These are phyloP conservation scores for Homalodisca vitripennis DNA, from an alignment of 1,140 invertebrate genomes.

Conservation along the genomic window DNA sequence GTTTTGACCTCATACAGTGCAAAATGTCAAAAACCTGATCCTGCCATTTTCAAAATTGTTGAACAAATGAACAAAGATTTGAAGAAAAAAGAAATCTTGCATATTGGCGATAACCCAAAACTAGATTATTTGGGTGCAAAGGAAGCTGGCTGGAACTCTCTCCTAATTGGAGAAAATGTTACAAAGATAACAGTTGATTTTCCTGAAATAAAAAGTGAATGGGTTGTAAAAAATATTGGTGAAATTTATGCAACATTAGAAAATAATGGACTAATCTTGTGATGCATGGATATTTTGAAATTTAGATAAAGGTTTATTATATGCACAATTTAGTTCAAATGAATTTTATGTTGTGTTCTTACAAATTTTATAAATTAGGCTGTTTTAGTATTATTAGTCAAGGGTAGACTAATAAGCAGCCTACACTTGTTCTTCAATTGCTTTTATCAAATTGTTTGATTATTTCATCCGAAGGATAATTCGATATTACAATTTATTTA, in stretches of 20 bases:
- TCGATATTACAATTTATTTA: too few species aligned
- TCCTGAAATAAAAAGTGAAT: slow-evolving; percentile 30
- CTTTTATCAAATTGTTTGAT: too few species aligned
- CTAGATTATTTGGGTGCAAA: slow-evolving; percentile 78
- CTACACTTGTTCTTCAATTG: too few species aligned
- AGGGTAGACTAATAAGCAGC: too few species aligned
- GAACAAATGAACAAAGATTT: slow-evolving; percentile 58
- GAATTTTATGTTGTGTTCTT: too few species aligned
- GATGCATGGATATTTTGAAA: too few species aligned
- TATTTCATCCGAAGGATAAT: too few species aligned
- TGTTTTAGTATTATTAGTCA: too few species aligned
- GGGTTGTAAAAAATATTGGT: slow-evolving; percentile 13
- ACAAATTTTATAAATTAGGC: too few species aligned
- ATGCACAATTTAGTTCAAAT: too few species aligned
- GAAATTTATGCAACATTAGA: neutral
- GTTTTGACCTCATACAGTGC: slow-evolving; percentile 72
- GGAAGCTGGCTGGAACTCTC: slow-evolving; percentile 71
- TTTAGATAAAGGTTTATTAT: too few species aligned
- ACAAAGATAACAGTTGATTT: slow-evolving; percentile 21
- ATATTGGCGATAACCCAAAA: slow-evolving; percentile 75
- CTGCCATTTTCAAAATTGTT: slow-evolving; percentile 63
- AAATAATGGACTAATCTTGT: neutral
- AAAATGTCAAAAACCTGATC: slow-evolving; percentile 72
- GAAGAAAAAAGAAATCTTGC: slow-evolving; percentile 65
- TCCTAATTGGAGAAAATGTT: slow-evolving; percentile 47